Percentiles rank a stretch among this genome's conserved stretches.
phyloP scores from a whole-genome alignment of 2,797 vertebrate species.

The Phaenicophaeus curvirostris region DNA sequence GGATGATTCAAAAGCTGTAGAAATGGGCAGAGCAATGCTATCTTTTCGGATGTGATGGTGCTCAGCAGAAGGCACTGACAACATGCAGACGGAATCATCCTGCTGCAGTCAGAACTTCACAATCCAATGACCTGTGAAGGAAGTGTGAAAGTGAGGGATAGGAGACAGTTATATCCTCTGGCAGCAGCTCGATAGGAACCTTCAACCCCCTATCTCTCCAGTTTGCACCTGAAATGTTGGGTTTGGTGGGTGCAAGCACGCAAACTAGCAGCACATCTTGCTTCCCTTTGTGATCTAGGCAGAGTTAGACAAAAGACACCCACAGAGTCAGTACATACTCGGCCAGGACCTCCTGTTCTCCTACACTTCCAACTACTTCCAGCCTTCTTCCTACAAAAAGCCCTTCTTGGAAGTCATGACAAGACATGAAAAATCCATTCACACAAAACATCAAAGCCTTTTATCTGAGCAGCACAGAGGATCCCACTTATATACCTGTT shows the following conservation, averaged over 20 bases:
- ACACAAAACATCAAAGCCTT: constrained; percentile 13
- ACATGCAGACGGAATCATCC: fast-evolving
- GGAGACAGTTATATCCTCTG: neutral
- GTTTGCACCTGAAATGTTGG: neutral
- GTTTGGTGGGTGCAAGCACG: neutral
- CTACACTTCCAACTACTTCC: neutral
- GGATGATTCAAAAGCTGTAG: neutral
- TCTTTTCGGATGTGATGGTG: neutral
- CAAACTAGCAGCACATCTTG: neutral
- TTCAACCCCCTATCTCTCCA: neutral
- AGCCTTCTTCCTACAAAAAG: neutral
- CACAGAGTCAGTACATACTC: neutral
- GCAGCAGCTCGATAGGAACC: neutral
- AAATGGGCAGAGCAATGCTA: neutral
- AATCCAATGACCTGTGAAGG: neutral
- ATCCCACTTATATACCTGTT: neutral
- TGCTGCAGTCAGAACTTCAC: fast-evolving
- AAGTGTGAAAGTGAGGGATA: fast-evolving
- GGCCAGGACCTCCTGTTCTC: neutral
- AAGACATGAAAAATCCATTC: neutral
- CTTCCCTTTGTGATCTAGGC: neutral
- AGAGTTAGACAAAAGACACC: neutral
- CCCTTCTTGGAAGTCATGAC: neutral
- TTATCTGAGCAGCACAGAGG: constrained; percentile 33
- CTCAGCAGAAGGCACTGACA: neutral